phyloP scores from a whole-genome alignment of 2,888 invertebrate species.

The Drosophila limbata region DNA sequence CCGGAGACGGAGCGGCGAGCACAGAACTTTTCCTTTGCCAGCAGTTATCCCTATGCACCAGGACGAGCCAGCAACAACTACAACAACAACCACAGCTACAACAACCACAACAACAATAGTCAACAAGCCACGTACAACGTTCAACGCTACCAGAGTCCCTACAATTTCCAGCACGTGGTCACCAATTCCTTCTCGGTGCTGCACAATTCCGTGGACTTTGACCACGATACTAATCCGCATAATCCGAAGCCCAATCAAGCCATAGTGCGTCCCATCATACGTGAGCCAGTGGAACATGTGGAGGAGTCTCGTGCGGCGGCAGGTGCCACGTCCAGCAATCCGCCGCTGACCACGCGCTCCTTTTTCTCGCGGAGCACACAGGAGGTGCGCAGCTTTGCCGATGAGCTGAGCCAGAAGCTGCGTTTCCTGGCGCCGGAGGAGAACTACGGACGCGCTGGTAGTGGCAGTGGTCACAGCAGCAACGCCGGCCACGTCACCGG shows the following conservation, averaged over 20 bases:
- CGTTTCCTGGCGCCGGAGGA: constrained; percentile 88
- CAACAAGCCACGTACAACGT: constrained; percentile 48
- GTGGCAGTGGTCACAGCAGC: constrained; percentile 49
- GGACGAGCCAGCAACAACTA: constrained; percentile 55
- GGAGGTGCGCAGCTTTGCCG: constrained; percentile 87
- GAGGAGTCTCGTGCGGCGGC: constrained; percentile 40
- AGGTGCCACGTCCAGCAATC: constrained; percentile 37
- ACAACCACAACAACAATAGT: constrained; percentile 42
- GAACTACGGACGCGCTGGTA: constrained; percentile 83
- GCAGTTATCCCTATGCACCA: constrained; percentile 74
- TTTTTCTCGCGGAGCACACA: constrained; percentile 73
- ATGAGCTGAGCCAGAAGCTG: constrained; percentile 90
- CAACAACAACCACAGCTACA: constrained; percentile 50
- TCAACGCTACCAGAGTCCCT: constrained; percentile 66
- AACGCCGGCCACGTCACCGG: constrained; percentile 30
- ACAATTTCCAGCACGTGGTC: constrained; percentile 71
- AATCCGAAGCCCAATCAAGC: constrained; percentile 86
- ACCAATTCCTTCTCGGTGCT: constrained; percentile 74
- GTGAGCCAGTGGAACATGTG: constrained; percentile 65
- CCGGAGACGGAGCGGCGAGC: constrained; percentile 55
- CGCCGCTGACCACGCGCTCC: constrained; percentile 85
- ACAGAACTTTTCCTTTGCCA: constrained; percentile 81
- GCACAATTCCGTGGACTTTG: constrained; percentile 62
- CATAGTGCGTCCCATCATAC: constrained; percentile 87
- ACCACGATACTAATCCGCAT: constrained; percentile 50